Percentiles rank a stretch among this genome's conserved stretches.
These are phyloP conservation scores for Sebastes minor DNA, from an alignment of 2,797 vertebrate genomes.

Conservation along the genomic window DNA sequence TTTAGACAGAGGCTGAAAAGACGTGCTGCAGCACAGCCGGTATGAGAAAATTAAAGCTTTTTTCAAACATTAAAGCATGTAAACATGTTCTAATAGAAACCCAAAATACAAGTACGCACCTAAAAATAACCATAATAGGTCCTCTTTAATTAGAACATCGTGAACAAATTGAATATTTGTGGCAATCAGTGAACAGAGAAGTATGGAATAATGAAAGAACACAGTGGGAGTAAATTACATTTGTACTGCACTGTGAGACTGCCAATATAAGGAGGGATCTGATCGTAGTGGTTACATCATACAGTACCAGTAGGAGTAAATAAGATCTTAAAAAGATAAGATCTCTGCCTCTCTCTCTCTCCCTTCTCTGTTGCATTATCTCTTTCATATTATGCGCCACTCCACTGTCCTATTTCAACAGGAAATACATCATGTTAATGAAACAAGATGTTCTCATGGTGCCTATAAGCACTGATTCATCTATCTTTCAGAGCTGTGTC, in stretches of 20 bases:
- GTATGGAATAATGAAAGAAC: not conserved
- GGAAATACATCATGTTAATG: slow-evolving; percentile 42
- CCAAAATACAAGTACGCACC: not conserved
- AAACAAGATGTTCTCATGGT: slow-evolving; percentile 29
- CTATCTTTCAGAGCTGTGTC: slow-evolving; percentile 36
- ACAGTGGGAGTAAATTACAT: not conserved
- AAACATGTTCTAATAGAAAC: not conserved
- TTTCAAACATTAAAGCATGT: too few relatives aligned
- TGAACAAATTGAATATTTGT: not conserved
- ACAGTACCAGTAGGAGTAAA: not conserved
- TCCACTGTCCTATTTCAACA: slow-evolving; percentile 18
- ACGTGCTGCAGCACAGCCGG: not conserved
- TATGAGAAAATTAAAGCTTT: not conserved
- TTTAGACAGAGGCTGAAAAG: too few relatives aligned
- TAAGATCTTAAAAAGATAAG: not conserved
- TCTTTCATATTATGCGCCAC: slow-evolving; percentile 10
- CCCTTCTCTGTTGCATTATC: slow-evolving; percentile 11
- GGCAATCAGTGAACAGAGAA: not conserved
- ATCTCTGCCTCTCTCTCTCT: not conserved
- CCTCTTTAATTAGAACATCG: not conserved
- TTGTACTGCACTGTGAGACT: not conserved
- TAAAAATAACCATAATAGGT: not conserved
- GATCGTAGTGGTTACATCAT: not conserved
- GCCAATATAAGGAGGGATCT: not conserved
- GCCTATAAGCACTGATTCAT: slow-evolving; percentile 40